Conservation (phyloP, 2,888 invertebrate genomes). For the Apamea sordens region DNA sequence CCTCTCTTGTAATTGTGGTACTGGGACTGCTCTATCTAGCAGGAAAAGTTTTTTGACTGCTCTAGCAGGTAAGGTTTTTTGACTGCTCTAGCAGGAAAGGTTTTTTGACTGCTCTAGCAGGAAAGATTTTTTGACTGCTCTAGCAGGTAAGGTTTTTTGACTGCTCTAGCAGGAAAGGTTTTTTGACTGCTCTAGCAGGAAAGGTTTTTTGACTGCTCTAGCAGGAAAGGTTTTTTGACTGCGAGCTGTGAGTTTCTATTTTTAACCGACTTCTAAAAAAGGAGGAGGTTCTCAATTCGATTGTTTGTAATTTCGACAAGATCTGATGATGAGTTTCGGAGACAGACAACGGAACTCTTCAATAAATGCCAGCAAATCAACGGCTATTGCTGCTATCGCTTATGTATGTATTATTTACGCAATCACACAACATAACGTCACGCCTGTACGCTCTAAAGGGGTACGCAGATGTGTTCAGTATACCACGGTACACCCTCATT, state of each 20-base stretch:
- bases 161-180: not conserved
- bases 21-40: not conserved
- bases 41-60: not conserved
- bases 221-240: not conserved
- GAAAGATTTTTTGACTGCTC: not conserved
- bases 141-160: not conserved
- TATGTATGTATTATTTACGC: too few species aligned
- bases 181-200: constrained; percentile 7
- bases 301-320: too few species aligned
- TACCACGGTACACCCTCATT: too few species aligned
- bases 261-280: too few species aligned
- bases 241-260: constrained; percentile 16
- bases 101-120: constrained; percentile 5
- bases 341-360: too few species aligned
- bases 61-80: not conserved
- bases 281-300: too few species aligned
- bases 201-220: not conserved
- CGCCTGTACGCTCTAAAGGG: too few species aligned
- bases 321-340: too few species aligned
- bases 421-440: too few species aligned
- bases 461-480: too few species aligned
- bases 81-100: not conserved
- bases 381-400: too few species aligned
- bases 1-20: constrained; percentile 1
- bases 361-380: too few species aligned